These are phyloP conservation scores for Sitophilus oryzae DNA, from an alignment of 1,140 invertebrate species.

Conservation along the genomic window DNA sequence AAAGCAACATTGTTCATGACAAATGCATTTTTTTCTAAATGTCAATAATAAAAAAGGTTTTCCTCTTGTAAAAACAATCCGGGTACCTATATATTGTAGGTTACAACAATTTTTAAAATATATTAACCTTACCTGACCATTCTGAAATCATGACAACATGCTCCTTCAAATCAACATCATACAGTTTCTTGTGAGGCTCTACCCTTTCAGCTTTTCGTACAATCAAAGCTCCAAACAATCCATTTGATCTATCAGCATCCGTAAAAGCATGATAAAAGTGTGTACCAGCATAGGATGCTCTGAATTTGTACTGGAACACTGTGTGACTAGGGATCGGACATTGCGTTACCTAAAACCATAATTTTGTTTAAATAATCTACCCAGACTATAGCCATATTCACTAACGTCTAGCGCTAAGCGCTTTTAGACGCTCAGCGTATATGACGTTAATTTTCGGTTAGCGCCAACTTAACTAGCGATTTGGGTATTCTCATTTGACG, in stretches of 20 bases:
- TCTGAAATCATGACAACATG: slow-evolving; percentile 71
- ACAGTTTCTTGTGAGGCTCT: slow-evolving; percentile 61
- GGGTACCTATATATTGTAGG: too few relatives aligned
- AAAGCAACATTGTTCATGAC: too few relatives aligned
- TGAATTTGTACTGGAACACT: slow-evolving; percentile 76
- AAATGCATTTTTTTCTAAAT: too few relatives aligned
- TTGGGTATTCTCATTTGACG: too few relatives aligned
- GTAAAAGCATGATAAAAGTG: slow-evolving; percentile 72
- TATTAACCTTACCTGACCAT: slow-evolving; percentile 49
- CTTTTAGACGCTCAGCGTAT: too few relatives aligned
- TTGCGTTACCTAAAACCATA: slow-evolving; percentile 52
- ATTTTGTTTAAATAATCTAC: not conserved
- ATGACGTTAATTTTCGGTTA: too few relatives aligned
- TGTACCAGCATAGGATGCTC: slow-evolving; percentile 63
- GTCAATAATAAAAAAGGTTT: too few relatives aligned
- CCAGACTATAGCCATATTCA: not conserved
- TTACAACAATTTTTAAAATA: too few relatives aligned
- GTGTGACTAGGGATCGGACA: slow-evolving; percentile 76
- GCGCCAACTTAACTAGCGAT: too few relatives aligned
- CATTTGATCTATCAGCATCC: slow-evolving; percentile 67
- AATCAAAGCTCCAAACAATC: slow-evolving; percentile 72
- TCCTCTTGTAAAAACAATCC: too few relatives aligned
- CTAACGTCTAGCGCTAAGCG: too few relatives aligned
- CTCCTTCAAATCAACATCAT: slow-evolving; percentile 71
- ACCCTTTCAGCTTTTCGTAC: slow-evolving; percentile 64